Evolutionary conservation across 2,888 invertebrate species (phyloP), one percentile per base, ranked within the genome.

Genomic region (Vannuccia rotundouncinata): DNA sequence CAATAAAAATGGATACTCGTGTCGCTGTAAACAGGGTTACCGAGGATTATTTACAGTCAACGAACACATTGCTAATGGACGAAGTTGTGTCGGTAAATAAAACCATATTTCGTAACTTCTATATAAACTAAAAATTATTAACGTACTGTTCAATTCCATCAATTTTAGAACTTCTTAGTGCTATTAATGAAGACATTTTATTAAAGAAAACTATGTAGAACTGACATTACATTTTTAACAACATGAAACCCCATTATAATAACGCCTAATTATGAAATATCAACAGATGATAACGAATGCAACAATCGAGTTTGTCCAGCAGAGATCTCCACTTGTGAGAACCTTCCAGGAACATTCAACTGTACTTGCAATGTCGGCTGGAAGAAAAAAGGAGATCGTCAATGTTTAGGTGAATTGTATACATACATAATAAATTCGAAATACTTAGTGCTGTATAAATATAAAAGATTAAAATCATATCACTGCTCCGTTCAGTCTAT

Each of bases 341-440:
- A 80, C 59, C 78, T 30, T n/a, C 80, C 80, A 31, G 80, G 80
- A 17, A 79, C 80, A 59, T 80, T 80, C 29, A 30, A 59, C 5
- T 80, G 80, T 31, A 78, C 17, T 22, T 80, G 80, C 30, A 27
- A 45, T 29, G 25, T 80, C 27, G 80, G 80, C 30, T 80, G 30
- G 22, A 31, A 45, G 28, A 80, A 80, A 28, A n/a, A 25, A 0
- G 45, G 45, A 29, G 45, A 27, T 17, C 80, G 22, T 27, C 22
- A 22, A 29, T 80, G 80, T 80, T 22, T 29, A 59, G 81, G 78
- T 78, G 60, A 78, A 1, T 78, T n/a, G n/a, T 10, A 73, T 73
- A 13, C 27, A 10, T 2, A 73, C 5, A 13, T 10, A 25, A 13
- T 2, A 2, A 73, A 10, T 25, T 13, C 27, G 2, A n/a, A n/a